Evolutionary conservation across 2,888 invertebrate species (phyloP).

Genomic region (Melikaiella ostensackeni): DNA sequence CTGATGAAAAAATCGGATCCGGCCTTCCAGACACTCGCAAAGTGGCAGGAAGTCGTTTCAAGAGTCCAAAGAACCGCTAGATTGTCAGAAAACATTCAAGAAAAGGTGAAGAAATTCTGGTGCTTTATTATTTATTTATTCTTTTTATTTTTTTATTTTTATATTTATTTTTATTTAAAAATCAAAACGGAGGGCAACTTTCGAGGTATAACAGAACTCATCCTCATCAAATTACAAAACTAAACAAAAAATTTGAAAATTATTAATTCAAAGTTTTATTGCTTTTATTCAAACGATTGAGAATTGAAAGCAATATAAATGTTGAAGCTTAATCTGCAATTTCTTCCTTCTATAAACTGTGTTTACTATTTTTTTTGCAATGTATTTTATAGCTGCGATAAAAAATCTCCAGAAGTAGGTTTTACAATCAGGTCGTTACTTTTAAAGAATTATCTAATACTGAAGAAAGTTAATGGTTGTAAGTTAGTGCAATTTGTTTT

Average conservation of each 20-base stretch:
- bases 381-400: too few relatives aligned
- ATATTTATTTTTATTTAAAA: background rate
- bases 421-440: background rate
- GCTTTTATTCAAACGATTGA: too few relatives aligned
- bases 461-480: constrained; percentile 7
- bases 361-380: too few relatives aligned
- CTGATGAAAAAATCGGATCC: constrained; percentile 59
- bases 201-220: background rate
- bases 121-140: too few relatives aligned
- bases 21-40: constrained; percentile 44
- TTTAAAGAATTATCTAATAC: background rate
- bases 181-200: background rate
- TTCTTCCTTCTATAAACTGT: too few relatives aligned
- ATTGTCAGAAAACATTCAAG: background rate
- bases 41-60: constrained; percentile 51
- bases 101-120: background rate
- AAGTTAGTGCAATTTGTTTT: constrained; percentile 29
- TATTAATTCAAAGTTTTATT: too few relatives aligned
- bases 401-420: background rate
- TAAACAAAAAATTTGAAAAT: too few relatives aligned
- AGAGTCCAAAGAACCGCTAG: constrained; percentile 11
- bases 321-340: too few relatives aligned
- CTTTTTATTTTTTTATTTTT: too few relatives aligned
- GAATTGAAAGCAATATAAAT: too few relatives aligned
- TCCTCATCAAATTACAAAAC: background rate